phyloP scores from a whole-genome alignment of 2,888 invertebrate genomes.

The Phyllotreta cruciferae region DNA sequence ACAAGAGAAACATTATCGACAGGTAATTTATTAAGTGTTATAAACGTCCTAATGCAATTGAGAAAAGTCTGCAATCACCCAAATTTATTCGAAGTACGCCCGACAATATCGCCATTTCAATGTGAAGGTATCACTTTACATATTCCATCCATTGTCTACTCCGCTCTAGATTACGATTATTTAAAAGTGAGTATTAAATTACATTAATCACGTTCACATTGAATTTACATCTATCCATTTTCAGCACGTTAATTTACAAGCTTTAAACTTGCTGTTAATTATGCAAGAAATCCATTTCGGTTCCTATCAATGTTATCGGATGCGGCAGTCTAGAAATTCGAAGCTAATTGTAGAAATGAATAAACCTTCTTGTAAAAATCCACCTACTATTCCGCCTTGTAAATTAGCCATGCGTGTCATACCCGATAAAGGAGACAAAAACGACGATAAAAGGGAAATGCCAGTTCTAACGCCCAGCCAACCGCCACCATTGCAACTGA shows the following conservation, averaged over 20 bases:
- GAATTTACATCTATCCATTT: conserved; percentile 27
- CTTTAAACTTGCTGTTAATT: conserved; percentile 70
- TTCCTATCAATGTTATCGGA: conserved; percentile 86
- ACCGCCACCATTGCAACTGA: conserved; percentile 33
- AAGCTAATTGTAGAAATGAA: conserved; percentile 72
- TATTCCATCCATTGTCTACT: conserved; percentile 76
- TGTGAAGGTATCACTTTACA: conserved; percentile 76
- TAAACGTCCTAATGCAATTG: conserved; percentile 96
- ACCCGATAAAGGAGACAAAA: conserved; percentile 38
- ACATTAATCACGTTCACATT: not conserved
- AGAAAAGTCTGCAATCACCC: conserved; percentile 98
- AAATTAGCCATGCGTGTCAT: conserved; percentile 51
- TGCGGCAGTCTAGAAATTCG: conserved; percentile 77
- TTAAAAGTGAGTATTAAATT: conserved; percentile 65
- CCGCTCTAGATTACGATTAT: conserved; percentile 75
- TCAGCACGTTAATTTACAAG: conserved; percentile 71
- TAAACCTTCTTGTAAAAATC: conserved; percentile 62
- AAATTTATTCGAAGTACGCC: conserved; percentile 95
- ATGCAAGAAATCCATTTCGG: conserved; percentile 74
- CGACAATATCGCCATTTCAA: conserved; percentile 92
- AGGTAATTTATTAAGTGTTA: conserved; percentile 93
- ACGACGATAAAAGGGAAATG: conserved; percentile 37
- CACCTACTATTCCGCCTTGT: conserved; percentile 70
- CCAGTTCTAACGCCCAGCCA: conserved; percentile 22
- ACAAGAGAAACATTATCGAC: conserved; percentile 92